Conservation (phyloP, 1,140 invertebrate species). For the Antheraea mylitta region DNA sequence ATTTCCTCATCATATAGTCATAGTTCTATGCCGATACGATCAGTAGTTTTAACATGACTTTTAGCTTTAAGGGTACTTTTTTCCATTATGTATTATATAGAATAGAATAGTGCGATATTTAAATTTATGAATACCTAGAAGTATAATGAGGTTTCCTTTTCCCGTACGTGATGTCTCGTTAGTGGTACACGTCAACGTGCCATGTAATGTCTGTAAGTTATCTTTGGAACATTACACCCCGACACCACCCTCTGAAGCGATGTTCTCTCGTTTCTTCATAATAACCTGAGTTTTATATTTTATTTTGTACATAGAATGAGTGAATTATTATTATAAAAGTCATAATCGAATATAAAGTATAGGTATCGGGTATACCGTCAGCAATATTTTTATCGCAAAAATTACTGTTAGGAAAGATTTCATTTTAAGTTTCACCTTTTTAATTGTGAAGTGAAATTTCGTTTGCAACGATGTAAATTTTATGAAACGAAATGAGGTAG, state of each 20-base stretch:
- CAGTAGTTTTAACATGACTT: too few species aligned
- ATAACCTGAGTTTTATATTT: conserved; percentile 1
- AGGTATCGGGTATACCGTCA: too few species aligned
- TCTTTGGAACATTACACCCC: neutral
- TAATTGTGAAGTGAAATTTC: neutral
- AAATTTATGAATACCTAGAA: neutral
- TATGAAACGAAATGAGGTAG: too few species aligned
- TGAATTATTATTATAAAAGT: neutral
- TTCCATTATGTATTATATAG: too few species aligned
- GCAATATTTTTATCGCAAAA: too few species aligned
- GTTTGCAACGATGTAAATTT: neutral
- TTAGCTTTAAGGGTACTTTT: too few species aligned
- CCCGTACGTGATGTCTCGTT: neutral
- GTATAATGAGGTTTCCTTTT: neutral
- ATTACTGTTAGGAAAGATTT: too few species aligned
- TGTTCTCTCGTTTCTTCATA: neutral
- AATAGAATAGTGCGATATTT: too few species aligned
- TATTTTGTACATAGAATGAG: neutral
- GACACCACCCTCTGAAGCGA: neutral
- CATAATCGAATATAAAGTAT: too few species aligned
- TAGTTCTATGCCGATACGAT: too few species aligned
- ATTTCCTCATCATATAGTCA: too few species aligned
- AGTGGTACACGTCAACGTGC: neutral
- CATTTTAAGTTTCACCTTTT: too few species aligned
- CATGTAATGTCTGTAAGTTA: neutral